These are phyloP conservation scores for Pterocles orientalis DNA, from an alignment of 2,113 vertebrate species.

Conservation along the genomic window DNA sequence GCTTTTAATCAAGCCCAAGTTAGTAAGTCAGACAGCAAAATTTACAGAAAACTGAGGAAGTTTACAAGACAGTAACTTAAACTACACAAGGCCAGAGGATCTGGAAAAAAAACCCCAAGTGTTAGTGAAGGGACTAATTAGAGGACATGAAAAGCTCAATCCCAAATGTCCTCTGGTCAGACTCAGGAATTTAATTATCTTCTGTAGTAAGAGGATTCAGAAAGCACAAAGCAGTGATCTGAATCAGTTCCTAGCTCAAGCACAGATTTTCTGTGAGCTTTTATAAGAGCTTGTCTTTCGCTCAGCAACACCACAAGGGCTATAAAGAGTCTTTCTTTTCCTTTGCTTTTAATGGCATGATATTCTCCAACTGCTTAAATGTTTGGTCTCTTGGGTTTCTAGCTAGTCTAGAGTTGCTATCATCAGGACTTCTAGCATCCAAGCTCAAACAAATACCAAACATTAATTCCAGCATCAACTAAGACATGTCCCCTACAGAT, in stretches of 20 bases:
- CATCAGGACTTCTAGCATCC: background rate
- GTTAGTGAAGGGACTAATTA: background rate
- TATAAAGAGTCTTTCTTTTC: background rate
- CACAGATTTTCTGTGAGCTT: background rate
- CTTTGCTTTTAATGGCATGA: background rate
- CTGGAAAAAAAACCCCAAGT: background rate
- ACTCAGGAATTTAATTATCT: conserved; percentile 26
- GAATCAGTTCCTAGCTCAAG: background rate
- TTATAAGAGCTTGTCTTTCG: background rate
- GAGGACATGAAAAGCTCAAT: background rate
- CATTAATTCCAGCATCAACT: background rate
- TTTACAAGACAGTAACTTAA: background rate
- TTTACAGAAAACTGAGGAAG: background rate
- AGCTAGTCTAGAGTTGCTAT: background rate
- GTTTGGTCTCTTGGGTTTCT: background rate
- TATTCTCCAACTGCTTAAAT: background rate
- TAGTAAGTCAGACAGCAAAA: background rate
- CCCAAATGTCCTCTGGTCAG: background rate
- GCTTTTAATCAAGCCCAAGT: conserved; percentile 26
- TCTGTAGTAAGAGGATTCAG: conserved; percentile 18
- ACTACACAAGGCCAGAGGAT: background rate
- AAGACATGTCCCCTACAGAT: background rate
- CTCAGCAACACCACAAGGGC: background rate
- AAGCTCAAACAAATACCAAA: background rate
- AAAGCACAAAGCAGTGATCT: background rate